Evolutionary conservation across 2,797 vertebrate genomes (phyloP).

Genomic region (Neosalanx taihuensis): DNA sequence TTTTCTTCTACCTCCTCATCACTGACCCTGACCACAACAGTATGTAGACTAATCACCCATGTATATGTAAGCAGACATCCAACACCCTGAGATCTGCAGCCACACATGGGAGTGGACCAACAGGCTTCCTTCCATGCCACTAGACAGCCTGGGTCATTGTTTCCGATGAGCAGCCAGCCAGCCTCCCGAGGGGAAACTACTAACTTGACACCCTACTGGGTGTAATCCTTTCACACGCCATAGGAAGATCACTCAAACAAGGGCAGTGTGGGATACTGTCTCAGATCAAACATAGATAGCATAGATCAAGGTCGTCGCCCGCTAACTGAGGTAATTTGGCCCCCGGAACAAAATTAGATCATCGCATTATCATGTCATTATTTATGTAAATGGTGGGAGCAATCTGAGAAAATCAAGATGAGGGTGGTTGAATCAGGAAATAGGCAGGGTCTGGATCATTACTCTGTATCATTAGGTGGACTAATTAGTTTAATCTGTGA

Average conservation of each 20-base stretch:
- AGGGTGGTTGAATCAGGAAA: conserved; percentile 30
- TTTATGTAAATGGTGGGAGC: conserved; percentile 29
- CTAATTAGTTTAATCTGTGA: conserved; percentile 21
- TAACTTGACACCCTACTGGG: conserved; percentile 53
- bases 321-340: conserved; percentile 31
- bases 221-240: conserved; percentile 51
- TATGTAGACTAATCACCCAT: conserved; percentile 61
- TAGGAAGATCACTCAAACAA: conserved; percentile 31
- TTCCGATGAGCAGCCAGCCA: conserved; percentile 49
- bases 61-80: conserved; percentile 51
- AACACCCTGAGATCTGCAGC: conserved; percentile 42
- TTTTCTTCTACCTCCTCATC: conserved; percentile 10
- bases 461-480: conserved; percentile 19
- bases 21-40: not conserved
- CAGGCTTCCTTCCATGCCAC: conserved; percentile 46
- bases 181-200: conserved; percentile 24
- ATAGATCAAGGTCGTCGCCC: conserved; percentile 38
- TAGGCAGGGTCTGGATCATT: conserved; percentile 22
- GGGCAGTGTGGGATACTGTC: conserved; percentile 19
- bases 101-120: conserved; percentile 46
- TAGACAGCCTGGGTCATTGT: conserved; percentile 56
- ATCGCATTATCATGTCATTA: conserved; percentile 28
- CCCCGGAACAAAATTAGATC: conserved; percentile 37
- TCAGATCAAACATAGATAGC: conserved; percentile 31
- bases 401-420: conserved; percentile 11